Evolutionary conservation across 2,113 vertebrate genomes (phyloP), one percentile per base, ranked within the genome.

Genomic region (Pterocles burchelli): DNA sequence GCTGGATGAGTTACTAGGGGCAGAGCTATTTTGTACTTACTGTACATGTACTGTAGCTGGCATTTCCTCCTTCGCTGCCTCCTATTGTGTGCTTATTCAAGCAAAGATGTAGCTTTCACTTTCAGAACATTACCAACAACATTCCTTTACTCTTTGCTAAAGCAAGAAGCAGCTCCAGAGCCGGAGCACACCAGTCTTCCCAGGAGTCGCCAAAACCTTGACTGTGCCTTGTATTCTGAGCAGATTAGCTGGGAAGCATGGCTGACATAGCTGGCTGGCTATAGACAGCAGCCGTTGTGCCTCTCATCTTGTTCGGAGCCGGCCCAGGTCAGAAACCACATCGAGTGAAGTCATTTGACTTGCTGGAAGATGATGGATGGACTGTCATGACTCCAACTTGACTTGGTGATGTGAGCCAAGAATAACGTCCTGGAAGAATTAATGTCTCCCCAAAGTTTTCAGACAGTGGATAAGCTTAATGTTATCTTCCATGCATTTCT

Each of bases 61-160:
- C 88, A 70, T 88, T 82, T 90, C 75, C 61, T 82, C 66, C 45
- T 91, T 89, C 51, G 7, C 16, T 78, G 17, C 33, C 45, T 76
- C 25, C 71, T 59, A 16, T n/a, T 78, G 28, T 59, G 17, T 41
- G 73, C 22, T 36, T 55, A 73, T 54, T 72, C 45, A 65, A 81
- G 18, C 16, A 63, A 85, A 85, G 88, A 77, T 41, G 7, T 2
- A 81, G 22, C 49, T 83, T 82, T 70, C 33, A n/a, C n/a, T 77
- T 45, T 76, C 36, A 73, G 71, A 77, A 38, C 13, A n/a, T 78
- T 48, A 29, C 41, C 18, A 77, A 31, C 8, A 70, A 10, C 31
- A 58, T 88, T 58, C 14, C n/a, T 71, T 51, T 57, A 33, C 67
- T 77, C n/a, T 68, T 85, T 45, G 62, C 70, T 59, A 65, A 88